These are phyloP conservation scores for Rhizomys pruinosus DNA, from an alignment of 2,113 vertebrate genomes.

Conservation along the genomic window DNA sequence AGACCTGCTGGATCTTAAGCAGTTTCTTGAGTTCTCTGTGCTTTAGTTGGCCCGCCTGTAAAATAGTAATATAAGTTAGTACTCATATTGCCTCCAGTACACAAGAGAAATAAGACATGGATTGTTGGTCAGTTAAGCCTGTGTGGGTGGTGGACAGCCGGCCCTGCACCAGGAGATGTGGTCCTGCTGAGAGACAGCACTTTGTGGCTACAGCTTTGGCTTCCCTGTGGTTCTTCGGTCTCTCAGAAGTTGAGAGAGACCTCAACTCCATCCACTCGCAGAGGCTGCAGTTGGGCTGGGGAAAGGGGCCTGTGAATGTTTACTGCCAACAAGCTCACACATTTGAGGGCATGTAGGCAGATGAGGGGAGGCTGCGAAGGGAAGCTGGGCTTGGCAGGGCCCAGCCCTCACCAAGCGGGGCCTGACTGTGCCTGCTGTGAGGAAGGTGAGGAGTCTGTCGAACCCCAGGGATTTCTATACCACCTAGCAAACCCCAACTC, in stretches of 20 bases:
- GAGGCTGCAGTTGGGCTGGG: not conserved
- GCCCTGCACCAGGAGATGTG: rapidly evolving
- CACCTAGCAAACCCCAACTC: not conserved
- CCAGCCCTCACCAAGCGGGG: not conserved
- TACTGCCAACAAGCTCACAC: not conserved
- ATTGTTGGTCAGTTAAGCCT: not conserved
- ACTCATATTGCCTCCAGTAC: not conserved
- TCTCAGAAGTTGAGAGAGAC: not conserved
- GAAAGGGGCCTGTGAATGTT: not conserved
- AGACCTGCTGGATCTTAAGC: no score
- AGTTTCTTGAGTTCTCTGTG: not conserved
- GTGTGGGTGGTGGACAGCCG: rapidly evolving
- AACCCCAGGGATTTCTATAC: rapidly evolving
- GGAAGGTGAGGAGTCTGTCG: not conserved
- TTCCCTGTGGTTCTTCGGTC: not conserved
- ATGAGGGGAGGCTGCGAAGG: not conserved
- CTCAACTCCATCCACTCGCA: rapidly evolving
- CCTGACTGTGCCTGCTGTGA: not conserved
- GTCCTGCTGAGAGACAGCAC: rapidly evolving
- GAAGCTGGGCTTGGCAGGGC: no score
- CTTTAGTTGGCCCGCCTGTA: not conserved
- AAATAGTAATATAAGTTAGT: rapidly evolving
- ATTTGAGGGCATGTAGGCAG: not conserved
- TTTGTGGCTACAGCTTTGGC: not conserved
- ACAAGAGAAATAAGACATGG: rapidly evolving